These are phyloP conservation scores for Clinocottus analis DNA, from an alignment of 2,113 vertebrate genomes.

Conservation along the genomic window DNA sequence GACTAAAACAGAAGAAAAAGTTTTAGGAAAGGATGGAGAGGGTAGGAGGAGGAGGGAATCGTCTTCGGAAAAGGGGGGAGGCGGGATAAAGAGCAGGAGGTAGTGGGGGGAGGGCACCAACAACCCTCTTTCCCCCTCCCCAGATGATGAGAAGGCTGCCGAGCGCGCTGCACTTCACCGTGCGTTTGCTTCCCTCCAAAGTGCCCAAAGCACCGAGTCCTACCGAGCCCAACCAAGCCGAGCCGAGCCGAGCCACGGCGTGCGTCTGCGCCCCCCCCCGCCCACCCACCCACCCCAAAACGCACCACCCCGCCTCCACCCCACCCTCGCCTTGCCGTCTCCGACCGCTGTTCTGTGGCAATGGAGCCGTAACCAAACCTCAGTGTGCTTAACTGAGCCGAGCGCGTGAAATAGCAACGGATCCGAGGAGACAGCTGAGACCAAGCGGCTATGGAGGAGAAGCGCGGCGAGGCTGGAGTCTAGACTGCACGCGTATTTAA, in stretches of 20 bases:
- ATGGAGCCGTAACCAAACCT: conserved; percentile 71
- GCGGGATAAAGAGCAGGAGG: conserved; percentile 30
- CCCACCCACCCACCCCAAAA: conserved; percentile 14
- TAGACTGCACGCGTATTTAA: conserved; percentile 55
- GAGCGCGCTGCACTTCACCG: conserved; percentile 65
- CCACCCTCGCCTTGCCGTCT: conserved; percentile 24
- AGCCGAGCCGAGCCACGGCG: conserved; percentile 36
- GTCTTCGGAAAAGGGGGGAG: conserved; percentile 47
- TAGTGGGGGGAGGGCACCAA: conserved; percentile 51
- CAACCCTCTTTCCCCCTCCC: conserved; percentile 47
- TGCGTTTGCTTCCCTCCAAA: conserved; percentile 53
- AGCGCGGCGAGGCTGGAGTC: conserved; percentile 67
- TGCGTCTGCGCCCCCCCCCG: conserved; percentile 35
- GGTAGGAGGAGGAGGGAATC: conserved; percentile 7
- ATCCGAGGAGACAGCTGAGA: conserved; percentile 44
- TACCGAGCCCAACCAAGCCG: conserved; percentile 39
- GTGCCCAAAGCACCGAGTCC: conserved; percentile 52
- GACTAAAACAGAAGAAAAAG: not conserved
- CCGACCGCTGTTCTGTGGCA: conserved; percentile 39
- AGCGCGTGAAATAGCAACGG: conserved; percentile 37
- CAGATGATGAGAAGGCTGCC: conserved; percentile 69
- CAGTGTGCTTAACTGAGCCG: conserved; percentile 37
- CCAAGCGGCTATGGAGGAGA: conserved; percentile 75
- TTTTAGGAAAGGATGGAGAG: not conserved
- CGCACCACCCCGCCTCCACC: conserved; percentile 12